Conservation (phyloP, 2,888 invertebrate genomes). For the Tryphoninae sp. region DNA sequence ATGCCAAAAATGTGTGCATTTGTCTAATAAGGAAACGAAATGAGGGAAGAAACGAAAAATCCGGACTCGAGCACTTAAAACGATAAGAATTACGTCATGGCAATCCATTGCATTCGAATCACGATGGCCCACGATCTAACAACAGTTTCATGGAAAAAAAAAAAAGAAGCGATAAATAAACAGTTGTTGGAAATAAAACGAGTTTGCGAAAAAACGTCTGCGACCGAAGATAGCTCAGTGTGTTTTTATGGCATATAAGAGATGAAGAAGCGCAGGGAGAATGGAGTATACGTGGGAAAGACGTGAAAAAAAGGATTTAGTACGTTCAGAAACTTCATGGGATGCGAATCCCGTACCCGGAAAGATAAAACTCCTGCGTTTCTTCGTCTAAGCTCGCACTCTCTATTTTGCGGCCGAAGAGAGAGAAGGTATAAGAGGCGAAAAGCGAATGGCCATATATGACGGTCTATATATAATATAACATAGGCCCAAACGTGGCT, state of each 20-base stretch:
- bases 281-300: not conserved
- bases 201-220: not conserved
- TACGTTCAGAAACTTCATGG: constrained; percentile 37
- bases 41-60: too few species aligned
- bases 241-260: constrained; percentile 24
- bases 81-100: not conserved
- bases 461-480: constrained; percentile 8
- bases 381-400: constrained; percentile 20
- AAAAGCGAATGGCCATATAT: constrained; percentile 25
- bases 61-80: not conserved
- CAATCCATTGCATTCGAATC: constrained; percentile 36
- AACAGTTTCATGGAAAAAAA: not conserved
- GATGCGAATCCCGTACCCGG: constrained; percentile 45
- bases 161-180: constrained; percentile 38
- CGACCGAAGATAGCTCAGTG: not conserved
- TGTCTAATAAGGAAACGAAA: too few species aligned
- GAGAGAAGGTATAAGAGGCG: constrained; percentile 8
- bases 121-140: constrained; percentile 21
- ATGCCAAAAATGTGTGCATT: too few species aligned
- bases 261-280: not conserved
- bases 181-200: constrained; percentile 28
- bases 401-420: not conserved
- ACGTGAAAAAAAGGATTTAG: not conserved
- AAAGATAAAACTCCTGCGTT: constrained; percentile 50
- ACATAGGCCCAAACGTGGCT: constrained; percentile 52